Evolutionary conservation across 53 echinoderm and acorn worm species (phyloP), one percentile per base, ranked within the genome.

Genomic region (Zoroaster sp.): DNA sequence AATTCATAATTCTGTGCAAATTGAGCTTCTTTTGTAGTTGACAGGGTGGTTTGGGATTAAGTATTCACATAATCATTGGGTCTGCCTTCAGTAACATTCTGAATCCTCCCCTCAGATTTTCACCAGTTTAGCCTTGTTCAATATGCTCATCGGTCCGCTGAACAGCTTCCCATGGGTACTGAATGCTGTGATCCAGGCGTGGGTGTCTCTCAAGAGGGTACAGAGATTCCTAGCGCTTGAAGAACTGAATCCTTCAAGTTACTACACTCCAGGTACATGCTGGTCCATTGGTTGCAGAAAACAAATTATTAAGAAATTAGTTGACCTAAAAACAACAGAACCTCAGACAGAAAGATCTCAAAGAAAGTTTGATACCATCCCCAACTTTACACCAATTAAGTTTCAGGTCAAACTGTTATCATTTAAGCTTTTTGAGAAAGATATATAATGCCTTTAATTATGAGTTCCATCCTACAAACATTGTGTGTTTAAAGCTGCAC

Each of bases 101-200:
- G 36, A 14, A 36, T 86, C 77, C 42, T 42, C 12, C 44, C 4
- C 15, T 44, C 17, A 99, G 99, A 93, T 99, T 4, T 99, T 99
- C 52, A 99, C 99, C 20, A 95, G 99, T 85, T 93, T 99, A 33
- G 99, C 99, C 5, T 90, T 99, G 21, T 99, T 99, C 88, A 95
- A 94, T 93, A 99, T 99, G 91, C 89, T 99, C 78, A 95, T 99
- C 85, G 99, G 95, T 37, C 99, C 99, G 35, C 88, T 99, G 46
- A 99, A 99, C 92, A 96, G 96, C 52, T 99, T 99, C 75, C 99
- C 99, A 10, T 99, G 99, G 99, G 99, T 99, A 20, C 83, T 99
- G n/a, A 99, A 99, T 86, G 99, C 94, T 35, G 94, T 99, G 43
- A 85, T 99, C 21, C 96, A 99, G 63, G 94, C 99, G 0, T 98